Percentiles rank a stretch among this genome's conserved stretches.
Conservation (phyloP, 2,888 invertebrate genomes). For the Eilema caniola region DNA sequence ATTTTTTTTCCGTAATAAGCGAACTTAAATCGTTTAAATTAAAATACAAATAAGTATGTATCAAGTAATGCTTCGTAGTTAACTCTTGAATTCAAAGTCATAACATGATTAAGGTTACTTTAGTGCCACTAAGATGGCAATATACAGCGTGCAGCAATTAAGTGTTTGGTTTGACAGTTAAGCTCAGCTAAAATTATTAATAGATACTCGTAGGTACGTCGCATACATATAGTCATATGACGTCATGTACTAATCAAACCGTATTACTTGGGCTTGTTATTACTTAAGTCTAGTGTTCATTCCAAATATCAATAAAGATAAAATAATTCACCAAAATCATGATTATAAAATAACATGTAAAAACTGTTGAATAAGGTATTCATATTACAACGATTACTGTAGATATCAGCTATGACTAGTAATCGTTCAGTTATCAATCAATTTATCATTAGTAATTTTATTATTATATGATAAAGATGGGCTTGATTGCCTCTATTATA, state of each 20-base stretch:
- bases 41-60: too few species aligned
- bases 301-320: conserved; percentile 40
- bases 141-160: too few species aligned
- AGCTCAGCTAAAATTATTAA: background rate
- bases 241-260: conserved; percentile 40
- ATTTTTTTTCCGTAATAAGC: too few species aligned
- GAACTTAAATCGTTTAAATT: too few species aligned
- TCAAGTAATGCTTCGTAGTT: too few species aligned
- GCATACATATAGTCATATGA: background rate
- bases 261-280: conserved; percentile 29
- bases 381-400: conserved; percentile 51
- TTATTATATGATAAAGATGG: conserved; percentile 46
- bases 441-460: conserved; percentile 36
- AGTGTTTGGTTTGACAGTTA: background rate
- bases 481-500: conserved; percentile 47
- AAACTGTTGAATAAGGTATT: conserved; percentile 54
- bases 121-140: too few species aligned
- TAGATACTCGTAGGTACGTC: background rate
- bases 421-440: conserved; percentile 59
- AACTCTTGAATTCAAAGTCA: too few species aligned
- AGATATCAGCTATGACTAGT: conserved; percentile 54
- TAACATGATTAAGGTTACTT: too few species aligned
- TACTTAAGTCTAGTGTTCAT: conserved; percentile 34
- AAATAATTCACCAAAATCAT: conserved; percentile 29
- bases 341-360: conserved; percentile 45